Conservation (phyloP, 2,888 invertebrate genomes). For the Diabrotica balteata region DNA sequence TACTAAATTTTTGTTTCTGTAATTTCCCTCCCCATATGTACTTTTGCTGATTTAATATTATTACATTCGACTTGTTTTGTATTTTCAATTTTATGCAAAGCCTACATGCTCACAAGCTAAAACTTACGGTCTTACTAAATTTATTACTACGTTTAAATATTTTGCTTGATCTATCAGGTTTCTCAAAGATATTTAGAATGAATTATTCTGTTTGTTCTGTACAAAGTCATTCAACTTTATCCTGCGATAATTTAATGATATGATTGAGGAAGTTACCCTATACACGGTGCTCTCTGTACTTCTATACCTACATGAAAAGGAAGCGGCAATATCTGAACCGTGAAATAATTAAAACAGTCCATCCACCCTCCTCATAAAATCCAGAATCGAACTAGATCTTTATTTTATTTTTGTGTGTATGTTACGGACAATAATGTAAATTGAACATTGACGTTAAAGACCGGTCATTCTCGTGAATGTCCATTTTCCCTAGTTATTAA, state of each 20-base stretch:
- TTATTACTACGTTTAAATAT: not conserved
- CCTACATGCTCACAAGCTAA: too few relatives aligned
- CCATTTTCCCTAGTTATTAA: too few relatives aligned
- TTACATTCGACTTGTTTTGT: too few relatives aligned
- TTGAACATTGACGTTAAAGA: too few relatives aligned
- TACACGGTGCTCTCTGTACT: not conserved
- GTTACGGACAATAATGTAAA: too few relatives aligned
- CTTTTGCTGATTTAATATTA: too few relatives aligned
- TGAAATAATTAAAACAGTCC: slow-evolving; percentile 7
- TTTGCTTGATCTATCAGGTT: not conserved
- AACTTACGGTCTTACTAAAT: not conserved
- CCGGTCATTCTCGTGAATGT: too few relatives aligned
- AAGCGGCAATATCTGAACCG: slow-evolving; percentile 7
- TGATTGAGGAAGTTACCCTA: not conserved
- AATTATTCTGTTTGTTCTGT: not conserved
- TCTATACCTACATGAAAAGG: not conserved
- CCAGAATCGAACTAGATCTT: not conserved
- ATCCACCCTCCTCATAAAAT: not conserved
- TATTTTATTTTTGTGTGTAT: not conserved
- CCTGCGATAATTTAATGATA: not conserved
- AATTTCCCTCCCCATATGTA: too few relatives aligned
- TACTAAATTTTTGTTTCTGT: too few relatives aligned
- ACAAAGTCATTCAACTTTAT: slow-evolving; percentile 5
- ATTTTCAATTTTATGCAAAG: too few relatives aligned
- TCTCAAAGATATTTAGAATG: not conserved